These are phyloP conservation scores for Amorpha juglandis DNA, from an alignment of 2,888 invertebrate species.

Conservation along the genomic window DNA sequence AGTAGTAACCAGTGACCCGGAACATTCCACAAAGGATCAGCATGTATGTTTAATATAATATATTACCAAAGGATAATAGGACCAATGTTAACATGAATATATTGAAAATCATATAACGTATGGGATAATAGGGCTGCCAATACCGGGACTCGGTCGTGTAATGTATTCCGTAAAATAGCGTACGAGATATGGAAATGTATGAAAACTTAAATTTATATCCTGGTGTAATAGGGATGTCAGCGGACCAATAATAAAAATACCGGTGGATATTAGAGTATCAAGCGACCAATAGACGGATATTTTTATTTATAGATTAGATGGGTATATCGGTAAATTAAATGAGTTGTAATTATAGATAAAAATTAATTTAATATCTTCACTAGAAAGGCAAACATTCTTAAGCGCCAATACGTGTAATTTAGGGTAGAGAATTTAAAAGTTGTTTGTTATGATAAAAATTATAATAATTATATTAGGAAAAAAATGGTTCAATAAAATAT, in stretches of 20 bases:
- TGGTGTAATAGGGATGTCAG: conserved; percentile 8
- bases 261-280: neutral
- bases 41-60: neutral
- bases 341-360: no score
- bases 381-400: no score
- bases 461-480: no score
- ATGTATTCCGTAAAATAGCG: conserved; percentile 5
- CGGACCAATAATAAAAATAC: neutral
- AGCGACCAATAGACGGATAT: no score
- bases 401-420: no score
- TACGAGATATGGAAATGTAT: conserved; percentile 20
- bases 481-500: no score
- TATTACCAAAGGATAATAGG: neutral
- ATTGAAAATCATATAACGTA: conserved; percentile 15
- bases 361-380: no score
- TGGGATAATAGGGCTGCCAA: conserved; percentile 11
- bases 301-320: no score
- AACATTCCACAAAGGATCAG: neutral
- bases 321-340: no score
- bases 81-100: conserved; percentile 11
- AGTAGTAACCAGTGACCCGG: neutral
- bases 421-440: no score
- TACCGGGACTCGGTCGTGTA: neutral
- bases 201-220: conserved; percentile 15
- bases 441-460: no score